Evolutionary conservation across 1,140 invertebrate species (phyloP).

Genomic region (Ceratoteleas bidentatus): DNA sequence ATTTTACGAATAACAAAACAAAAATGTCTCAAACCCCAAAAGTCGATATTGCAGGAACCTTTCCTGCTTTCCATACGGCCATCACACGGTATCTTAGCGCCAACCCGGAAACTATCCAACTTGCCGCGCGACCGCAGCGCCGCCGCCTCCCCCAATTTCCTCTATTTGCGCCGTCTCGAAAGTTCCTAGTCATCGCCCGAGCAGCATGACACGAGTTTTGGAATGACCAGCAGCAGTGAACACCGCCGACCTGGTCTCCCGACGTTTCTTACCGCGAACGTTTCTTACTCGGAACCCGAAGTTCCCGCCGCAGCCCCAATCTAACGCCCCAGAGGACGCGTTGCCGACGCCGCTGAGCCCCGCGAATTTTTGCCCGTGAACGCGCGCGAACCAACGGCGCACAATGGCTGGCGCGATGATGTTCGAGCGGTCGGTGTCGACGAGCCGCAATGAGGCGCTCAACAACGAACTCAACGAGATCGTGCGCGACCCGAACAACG

Average conservation of each 20-base stretch:
- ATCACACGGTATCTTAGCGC: no score
- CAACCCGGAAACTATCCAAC: no score
- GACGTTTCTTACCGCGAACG: background rate
- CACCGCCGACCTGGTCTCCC: constrained; percentile 1
- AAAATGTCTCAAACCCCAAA: no score
- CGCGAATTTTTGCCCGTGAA: background rate
- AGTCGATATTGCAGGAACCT: no score
- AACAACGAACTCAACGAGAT: constrained; percentile 85
- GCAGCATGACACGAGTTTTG: constrained; percentile 67
- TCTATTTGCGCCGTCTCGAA: no score
- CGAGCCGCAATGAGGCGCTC: constrained; percentile 87
- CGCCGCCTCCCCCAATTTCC: no score
- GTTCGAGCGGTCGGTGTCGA: constrained; percentile 88
- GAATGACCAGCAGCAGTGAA: constrained; percentile 31
- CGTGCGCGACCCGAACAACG: constrained; percentile 84
- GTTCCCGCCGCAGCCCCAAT: background rate
- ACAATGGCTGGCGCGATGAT: constrained; percentile 92
- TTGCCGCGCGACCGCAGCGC: no score
- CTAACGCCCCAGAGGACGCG: background rate
- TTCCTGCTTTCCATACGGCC: no score
- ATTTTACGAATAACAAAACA: no score
- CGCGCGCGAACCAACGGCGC: background rate
- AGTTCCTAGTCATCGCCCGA: background rate
- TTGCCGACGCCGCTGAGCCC: background rate
- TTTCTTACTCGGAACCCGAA: no score